A percentile compares a stretch with the other conserved stretches of the same genome.
phyloP scores from a whole-genome alignment of 2,113 vertebrate species.

The Fulica atra region DNA sequence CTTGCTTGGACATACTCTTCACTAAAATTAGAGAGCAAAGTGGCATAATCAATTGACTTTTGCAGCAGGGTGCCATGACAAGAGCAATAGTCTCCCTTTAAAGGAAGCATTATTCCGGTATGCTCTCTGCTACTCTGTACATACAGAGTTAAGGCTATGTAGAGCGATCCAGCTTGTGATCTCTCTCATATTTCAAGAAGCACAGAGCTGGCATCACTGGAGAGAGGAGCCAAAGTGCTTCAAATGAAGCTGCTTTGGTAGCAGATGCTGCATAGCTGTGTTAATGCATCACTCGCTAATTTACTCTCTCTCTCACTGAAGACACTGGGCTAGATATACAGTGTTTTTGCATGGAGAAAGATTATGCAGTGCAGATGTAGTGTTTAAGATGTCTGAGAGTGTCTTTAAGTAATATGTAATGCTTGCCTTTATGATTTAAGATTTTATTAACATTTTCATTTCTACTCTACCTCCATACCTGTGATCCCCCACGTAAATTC shows the following conservation, averaged over 20 bases:
- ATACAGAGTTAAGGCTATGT: background rate
- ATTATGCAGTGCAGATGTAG: background rate
- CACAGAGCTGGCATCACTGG: background rate
- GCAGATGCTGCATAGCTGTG: background rate
- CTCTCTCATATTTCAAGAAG: background rate
- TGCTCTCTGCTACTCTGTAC: background rate
- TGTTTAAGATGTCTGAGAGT: background rate
- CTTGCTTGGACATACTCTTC: background rate
- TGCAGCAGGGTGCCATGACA: background rate
- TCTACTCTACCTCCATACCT: background rate
- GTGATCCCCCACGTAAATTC: background rate
- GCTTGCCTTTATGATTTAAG: background rate
- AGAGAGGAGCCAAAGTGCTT: background rate
- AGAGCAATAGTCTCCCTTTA: background rate
- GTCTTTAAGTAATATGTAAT: background rate
- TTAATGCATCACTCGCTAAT: background rate
- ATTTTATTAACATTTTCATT: background rate
- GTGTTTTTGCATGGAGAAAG: background rate
- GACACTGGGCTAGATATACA: background rate
- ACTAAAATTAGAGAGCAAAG: background rate
- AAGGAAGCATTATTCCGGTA: background rate
- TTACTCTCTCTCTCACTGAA: background rate
- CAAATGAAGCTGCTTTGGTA: background rate
- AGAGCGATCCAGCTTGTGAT: background rate
- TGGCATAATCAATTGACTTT: background rate